phyloP scores from a whole-genome alignment of 2,797 vertebrate species.

The Gymnoscopelus braueri region DNA sequence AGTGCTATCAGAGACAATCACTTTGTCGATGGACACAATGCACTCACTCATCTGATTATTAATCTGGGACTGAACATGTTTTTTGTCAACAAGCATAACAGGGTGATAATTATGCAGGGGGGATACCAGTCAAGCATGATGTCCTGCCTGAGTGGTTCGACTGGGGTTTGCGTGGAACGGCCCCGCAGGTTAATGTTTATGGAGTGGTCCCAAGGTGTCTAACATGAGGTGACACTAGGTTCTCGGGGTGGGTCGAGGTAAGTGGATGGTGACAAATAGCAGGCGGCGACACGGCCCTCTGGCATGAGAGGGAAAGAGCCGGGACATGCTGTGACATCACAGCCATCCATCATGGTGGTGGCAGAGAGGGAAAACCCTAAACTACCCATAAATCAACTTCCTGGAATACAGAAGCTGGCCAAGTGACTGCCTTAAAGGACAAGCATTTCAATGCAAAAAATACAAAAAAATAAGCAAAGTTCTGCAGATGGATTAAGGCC shows the following conservation, averaged over 20 bases:
- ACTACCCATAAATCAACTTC: conserved; percentile 85
- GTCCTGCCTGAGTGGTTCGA: background rate
- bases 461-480: background rate
- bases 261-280: conserved; percentile 85
- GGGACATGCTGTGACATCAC: conserved; percentile 78
- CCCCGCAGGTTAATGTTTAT: conserved; percentile 41
- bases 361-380: conserved; percentile 50
- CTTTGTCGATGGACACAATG: too few species aligned
- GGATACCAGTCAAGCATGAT: too few species aligned
- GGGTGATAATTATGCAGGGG: too few species aligned
- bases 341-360: conserved; percentile 84
- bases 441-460: background rate
- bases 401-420: conserved; percentile 45
- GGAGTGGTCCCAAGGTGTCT: conserved; percentile 13
- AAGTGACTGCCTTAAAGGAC: conserved; percentile 33
- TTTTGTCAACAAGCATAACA: background rate
- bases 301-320: conserved; percentile 64
- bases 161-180: conserved; percentile 18
- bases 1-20: too few species aligned
- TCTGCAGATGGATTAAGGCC: background rate
- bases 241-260: conserved; percentile 65
- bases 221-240: conserved; percentile 31
- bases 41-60: background rate
- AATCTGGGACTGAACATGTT: background rate
- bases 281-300: conserved; percentile 55